Conservation (phyloP, 2,888 invertebrate genomes). For the Plebejus argus region DNA sequence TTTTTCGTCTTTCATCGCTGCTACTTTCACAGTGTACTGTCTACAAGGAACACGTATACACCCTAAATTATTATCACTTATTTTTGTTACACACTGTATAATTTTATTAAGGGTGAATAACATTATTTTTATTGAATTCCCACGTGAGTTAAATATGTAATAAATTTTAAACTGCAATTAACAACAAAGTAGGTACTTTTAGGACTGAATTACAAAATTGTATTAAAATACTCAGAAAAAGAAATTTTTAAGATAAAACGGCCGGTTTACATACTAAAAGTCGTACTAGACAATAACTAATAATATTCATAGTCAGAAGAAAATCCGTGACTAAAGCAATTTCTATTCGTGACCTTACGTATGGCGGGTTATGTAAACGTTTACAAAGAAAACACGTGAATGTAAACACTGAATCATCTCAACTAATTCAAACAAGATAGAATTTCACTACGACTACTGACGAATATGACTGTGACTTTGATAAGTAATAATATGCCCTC, state of each 20-base stretch:
- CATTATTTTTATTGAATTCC: too few species aligned
- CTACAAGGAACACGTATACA: too few species aligned
- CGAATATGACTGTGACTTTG: neutral
- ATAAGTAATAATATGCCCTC: neutral
- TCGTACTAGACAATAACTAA: neutral
- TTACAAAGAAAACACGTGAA: constrained; percentile 41
- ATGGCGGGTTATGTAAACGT: constrained; percentile 57
- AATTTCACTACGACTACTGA: neutral
- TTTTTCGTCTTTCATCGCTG: too few species aligned
- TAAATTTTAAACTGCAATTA: constrained; percentile 1
- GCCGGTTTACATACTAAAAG: neutral
- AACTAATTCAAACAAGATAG: constrained; percentile 7
- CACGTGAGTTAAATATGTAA: neutral
- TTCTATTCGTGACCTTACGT: constrained; percentile 51
- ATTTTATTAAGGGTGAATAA: too few species aligned
- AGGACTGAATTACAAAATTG: neutral
- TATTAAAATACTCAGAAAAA: neutral
- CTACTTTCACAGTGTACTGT: too few species aligned
- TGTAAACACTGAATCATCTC: constrained; percentile 29
- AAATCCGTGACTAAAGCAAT: constrained; percentile 11
- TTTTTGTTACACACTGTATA: too few species aligned
- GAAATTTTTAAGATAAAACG: neutral
- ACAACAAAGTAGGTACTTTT: neutral
- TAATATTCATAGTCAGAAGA: constrained; percentile 14
- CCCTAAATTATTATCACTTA: too few species aligned